phyloP scores from a whole-genome alignment of 2,888 invertebrate genomes.

The Leptopilina myrica region DNA sequence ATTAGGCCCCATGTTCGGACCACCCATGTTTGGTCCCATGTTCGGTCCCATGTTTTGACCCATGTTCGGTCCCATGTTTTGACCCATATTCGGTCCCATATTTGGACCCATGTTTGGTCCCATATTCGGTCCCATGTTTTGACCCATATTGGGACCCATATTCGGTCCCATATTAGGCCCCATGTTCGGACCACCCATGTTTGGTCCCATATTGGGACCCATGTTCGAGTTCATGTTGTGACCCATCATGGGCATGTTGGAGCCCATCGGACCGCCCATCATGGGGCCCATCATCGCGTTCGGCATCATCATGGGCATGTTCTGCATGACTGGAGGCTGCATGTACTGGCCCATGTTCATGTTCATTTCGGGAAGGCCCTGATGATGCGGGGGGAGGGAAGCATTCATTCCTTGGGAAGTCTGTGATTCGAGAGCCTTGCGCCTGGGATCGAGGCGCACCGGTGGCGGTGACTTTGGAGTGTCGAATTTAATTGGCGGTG shows the following conservation, averaged over 20 bases:
- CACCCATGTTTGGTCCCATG: conserved; percentile 50
- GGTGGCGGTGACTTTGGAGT: conserved; percentile 75
- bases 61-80: conserved; percentile 68
- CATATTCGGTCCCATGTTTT: conserved; percentile 65
- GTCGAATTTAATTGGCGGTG: conserved; percentile 74
- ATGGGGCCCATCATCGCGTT: conserved; percentile 63
- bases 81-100: conserved; percentile 47
- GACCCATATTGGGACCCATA: conserved; percentile 47
- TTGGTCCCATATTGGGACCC: conserved; percentile 67
- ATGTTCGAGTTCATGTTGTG: conserved; percentile 58
- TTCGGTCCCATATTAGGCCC: conserved; percentile 47
- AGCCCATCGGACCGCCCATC: conserved; percentile 57
- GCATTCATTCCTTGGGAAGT: conserved; percentile 57
- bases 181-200: conserved; percentile 60
- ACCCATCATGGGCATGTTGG: conserved; percentile 50
- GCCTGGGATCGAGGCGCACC: conserved; percentile 70
- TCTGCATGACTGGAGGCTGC: conserved; percentile 50
- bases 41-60: conserved; percentile 56
- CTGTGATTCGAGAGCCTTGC: conserved; percentile 70
- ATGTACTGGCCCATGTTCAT: conserved; percentile 60
- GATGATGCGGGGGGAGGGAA: conserved; percentile 57
- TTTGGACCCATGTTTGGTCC: conserved; percentile 48
- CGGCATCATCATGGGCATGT: conserved; percentile 63
- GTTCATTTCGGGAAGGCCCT: conserved; percentile 58
- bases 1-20: conserved; percentile 48